These are phyloP conservation scores for Drosophila parvula DNA, from an alignment of 1,140 invertebrate species.

Conservation along the genomic window DNA sequence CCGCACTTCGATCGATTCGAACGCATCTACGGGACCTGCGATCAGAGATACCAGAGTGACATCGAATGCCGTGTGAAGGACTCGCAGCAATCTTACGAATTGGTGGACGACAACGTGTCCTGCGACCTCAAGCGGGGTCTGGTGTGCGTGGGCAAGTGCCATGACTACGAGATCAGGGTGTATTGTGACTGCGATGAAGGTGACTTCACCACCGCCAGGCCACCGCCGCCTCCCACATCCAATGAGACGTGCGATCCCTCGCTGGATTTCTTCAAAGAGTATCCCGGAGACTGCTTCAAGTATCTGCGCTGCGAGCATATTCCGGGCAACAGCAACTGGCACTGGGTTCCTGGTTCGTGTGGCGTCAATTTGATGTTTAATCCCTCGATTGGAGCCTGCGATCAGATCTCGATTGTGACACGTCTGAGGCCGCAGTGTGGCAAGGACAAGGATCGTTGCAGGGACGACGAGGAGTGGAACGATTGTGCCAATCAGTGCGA, in stretches of 20 bases:
- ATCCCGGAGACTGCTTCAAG: constrained; percentile 86
- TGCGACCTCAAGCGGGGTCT: constrained; percentile 91
- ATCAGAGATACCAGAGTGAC: constrained; percentile 71
- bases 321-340: constrained; percentile 10
- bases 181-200: constrained; percentile 87
- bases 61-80: constrained; percentile 90
- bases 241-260: constrained; percentile 19
- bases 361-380: constrained; percentile 87
- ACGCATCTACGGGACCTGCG: constrained; percentile 64
- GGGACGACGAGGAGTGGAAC: constrained; percentile 84
- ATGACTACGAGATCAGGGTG: constrained; percentile 90
- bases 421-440: not conserved
- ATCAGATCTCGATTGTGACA: constrained; percentile 86
- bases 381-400: constrained; percentile 86
- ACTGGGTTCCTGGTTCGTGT: constrained; percentile 82
- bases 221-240: constrained; percentile 24
- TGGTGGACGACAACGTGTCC: constrained; percentile 89
- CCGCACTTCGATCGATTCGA: constrained; percentile 69
- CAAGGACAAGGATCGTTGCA: constrained; percentile 76
- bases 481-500: constrained; percentile 88
- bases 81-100: constrained; percentile 86
- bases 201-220: not conserved
- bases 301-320: constrained; percentile 87
- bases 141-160: constrained; percentile 86
- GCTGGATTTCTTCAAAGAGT: constrained; percentile 75